phyloP scores from a whole-genome alignment of 2,797 vertebrate genomes.

The Loriculus beryllinus region DNA sequence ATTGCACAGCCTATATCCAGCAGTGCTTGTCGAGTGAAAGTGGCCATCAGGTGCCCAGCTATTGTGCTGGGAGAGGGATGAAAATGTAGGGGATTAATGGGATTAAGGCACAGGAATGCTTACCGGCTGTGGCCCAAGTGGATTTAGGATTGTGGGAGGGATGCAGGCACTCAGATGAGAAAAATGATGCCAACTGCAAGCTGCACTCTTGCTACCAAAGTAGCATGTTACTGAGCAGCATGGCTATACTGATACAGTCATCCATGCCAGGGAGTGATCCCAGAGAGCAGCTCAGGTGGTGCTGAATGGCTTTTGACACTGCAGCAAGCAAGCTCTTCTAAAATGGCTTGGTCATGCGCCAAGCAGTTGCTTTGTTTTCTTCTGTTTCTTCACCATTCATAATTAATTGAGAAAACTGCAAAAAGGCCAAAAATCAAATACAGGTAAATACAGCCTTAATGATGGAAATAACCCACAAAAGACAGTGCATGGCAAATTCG shows the following conservation, averaged over 20 bases:
- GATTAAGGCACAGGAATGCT: neutral
- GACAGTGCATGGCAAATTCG: neutral
- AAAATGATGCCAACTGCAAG: neutral
- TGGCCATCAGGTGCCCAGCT: neutral
- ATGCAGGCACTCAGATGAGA: neutral
- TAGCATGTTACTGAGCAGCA: fast-evolving
- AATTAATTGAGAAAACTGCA: neutral
- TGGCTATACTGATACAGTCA: fast-evolving
- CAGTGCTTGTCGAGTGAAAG: neutral
- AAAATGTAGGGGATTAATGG: neutral
- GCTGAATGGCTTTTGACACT: neutral
- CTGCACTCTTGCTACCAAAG: neutral
- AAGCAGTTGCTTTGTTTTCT: neutral
- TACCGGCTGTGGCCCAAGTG: neutral
- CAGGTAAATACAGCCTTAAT: neutral
- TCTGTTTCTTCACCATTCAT: neutral
- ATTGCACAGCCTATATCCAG: neutral
- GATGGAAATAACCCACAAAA: fast-evolving
- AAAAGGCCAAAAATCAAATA: neutral
- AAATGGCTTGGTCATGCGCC: neutral
- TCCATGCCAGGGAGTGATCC: fast-evolving
- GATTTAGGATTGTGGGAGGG: neutral
- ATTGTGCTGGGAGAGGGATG: neutral
- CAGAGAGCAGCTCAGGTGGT: neutral
- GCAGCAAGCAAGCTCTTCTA: neutral